Percentiles rank a stretch among this genome's conserved stretches.
phyloP scores from a whole-genome alignment of 1,140 invertebrate genomes.

The Halictus rubicundus region DNA sequence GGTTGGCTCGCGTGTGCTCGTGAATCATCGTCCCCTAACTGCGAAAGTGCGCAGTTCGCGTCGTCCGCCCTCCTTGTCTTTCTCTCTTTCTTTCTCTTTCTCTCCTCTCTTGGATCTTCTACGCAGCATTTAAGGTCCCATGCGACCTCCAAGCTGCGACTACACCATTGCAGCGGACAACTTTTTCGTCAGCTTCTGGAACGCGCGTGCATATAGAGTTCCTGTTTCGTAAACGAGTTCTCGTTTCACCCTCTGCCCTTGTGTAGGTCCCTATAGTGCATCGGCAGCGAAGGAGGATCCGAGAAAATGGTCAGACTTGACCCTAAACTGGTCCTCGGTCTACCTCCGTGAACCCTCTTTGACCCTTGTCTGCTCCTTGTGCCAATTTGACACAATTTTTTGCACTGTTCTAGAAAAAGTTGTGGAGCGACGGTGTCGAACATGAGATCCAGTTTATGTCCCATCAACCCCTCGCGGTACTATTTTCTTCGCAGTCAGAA shows the following conservation, averaged over 20 bases:
- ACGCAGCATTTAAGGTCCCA: slow-evolving; percentile 46
- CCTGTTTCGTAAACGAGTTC: slow-evolving; percentile 29
- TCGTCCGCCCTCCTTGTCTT: background rate
- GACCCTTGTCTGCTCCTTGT: no score
- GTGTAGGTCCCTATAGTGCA: background rate
- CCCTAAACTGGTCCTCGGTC: no score
- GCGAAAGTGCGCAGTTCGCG: slow-evolving; percentile 37
- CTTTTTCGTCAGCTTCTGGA: slow-evolving; percentile 7
- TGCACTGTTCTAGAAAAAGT: no score
- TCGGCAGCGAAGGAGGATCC: background rate
- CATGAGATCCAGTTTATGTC: no score
- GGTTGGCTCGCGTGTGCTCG: slow-evolving; percentile 20
- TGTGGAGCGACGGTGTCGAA: no score
- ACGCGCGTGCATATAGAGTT: slow-evolving; percentile 3
- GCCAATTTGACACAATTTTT: no score
- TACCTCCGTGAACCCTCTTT: no score
- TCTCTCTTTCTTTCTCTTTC: no score
- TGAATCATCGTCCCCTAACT: slow-evolving; percentile 51
- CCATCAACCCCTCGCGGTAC: no score
- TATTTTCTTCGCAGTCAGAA: no score
- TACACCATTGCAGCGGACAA: slow-evolving; percentile 21
- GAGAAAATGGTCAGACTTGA: no score
- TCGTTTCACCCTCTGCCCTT: background rate
- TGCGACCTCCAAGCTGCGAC: slow-evolving; percentile 23
- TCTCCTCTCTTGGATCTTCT: slow-evolving; percentile 29